Percentiles rank a stretch among this genome's conserved stretches.
Conservation (phyloP, 2,113 vertebrate genomes). For the Leptobrachium ailaonicum region DNA sequence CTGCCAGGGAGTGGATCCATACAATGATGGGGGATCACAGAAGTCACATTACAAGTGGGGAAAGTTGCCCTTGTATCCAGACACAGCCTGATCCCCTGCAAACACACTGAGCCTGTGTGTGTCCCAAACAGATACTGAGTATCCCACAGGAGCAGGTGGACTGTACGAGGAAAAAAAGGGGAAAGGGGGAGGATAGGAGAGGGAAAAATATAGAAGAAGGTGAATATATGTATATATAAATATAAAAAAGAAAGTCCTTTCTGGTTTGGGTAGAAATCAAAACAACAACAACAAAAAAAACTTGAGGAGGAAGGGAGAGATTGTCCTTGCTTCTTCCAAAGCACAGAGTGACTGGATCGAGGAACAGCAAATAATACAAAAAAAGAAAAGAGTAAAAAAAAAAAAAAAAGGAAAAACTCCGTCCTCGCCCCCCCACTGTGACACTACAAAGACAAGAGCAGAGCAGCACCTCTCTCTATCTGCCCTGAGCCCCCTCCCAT, state of each 20-base stretch:
- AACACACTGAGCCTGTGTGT: neutral
- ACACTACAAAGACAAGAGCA: slow-evolving; percentile 56
- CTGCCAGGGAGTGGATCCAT: slow-evolving; percentile 30
- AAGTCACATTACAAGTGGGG: neutral
- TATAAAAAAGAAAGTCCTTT: neutral
- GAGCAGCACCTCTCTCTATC: slow-evolving; percentile 48
- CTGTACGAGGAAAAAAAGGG: neutral
- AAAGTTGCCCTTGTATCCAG: slow-evolving; percentile 1
- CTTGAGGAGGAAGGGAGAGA: slow-evolving; percentile 19
- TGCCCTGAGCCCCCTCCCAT: slow-evolving; percentile 28
- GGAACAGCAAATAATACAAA: slow-evolving; percentile 24
- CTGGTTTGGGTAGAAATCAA: no score
- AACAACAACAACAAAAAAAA: neutral
- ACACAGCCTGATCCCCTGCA: neutral
- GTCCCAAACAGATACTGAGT: neutral
- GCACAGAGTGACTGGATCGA: slow-evolving; percentile 31
- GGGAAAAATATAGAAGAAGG: neutral
- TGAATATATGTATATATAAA: no score
- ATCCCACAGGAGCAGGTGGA: slow-evolving; percentile 44
- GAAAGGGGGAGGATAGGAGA: no score
- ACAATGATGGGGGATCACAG: neutral
- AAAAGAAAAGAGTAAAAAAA: slow-evolving; percentile 17
- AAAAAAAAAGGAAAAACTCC: slow-evolving; percentile 16
- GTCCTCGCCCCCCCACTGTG: slow-evolving; percentile 44
- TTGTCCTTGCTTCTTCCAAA: slow-evolving; percentile 23